Evolutionary conservation across 2,113 vertebrate species (phyloP), one percentile per base, ranked within the genome.

Genomic region (Aplodontia rufa): DNA sequence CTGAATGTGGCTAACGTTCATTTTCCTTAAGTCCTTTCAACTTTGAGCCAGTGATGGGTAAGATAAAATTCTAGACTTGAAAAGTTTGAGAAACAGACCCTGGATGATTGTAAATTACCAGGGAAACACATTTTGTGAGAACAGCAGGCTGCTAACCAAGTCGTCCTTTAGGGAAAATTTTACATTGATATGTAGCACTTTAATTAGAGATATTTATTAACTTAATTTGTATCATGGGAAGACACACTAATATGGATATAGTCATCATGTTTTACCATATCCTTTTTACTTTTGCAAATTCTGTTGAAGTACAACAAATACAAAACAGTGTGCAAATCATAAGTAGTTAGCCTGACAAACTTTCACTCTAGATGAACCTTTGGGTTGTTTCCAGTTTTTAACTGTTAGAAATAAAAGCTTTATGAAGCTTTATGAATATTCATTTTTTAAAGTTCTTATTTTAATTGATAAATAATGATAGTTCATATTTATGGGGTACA

Each of bases 21-120:
- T 26, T 83, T 97, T 87, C 2, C 1, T 13, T 79, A 62, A 89
- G 47, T 80, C 13, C 5, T 6, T 35, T 87, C 64, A 62, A 0
- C 58, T 84, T 75, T 88, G 66, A 88, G 45, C 11, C 40, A 22
- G 32, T 88, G 58, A 80, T n/a, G n/a, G n/a, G n/a, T 32, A 84
- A 62, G 51, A 58, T 42, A 80, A 81, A 95, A 82, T 80, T 87
- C 19, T 90, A 90, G 81, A 86, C 17, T 58, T 87, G 60, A 78
- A 69, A 86, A 91, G 35, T 87, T 37, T 88, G 83, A 55, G 87
- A 83, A 32, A 8, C 9, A 83, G 53, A 72, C 72, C 13, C 19
- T 87, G 62, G 60, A 62, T 69, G 47, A 71, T 84, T 75, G 28
- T 85, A 85, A 35, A 24, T 45, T 30, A 72, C 17, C 55, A 78